Base-by-base conservation (phyloP, 30 jellyfish, hydroid and myxozoan genomes). In the Turritopsis rubra region DNA sequence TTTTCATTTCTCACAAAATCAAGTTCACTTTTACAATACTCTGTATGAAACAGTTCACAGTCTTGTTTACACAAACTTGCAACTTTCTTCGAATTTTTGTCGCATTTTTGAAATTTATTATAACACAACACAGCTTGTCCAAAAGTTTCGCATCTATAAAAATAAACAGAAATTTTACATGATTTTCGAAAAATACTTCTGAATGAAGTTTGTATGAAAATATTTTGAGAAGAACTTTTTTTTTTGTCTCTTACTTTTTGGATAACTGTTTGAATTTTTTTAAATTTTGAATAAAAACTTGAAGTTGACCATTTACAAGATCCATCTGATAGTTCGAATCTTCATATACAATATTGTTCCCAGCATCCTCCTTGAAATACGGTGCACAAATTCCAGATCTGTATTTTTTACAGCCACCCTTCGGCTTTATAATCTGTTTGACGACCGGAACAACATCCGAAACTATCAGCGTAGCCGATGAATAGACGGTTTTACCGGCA, bases 61-160 rank as follows among this genome's bases (percentile, higher is more conserved):
- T 92, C 98, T 18, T 75, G 89, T n/a, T 88, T 86, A 73, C 98
- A 92, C 13, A 92, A 92, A 5, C 96, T 93, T 16, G 96, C 79
- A n/a, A 79, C 91, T 18, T 91, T 90, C 4, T 86, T 27, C 19
- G 7, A 9, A 53, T 83, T 71, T 21, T 86, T 29, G 54, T 78
- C 78, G 88, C 98, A 92, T 25, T 94, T 77, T 85, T 85, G 81
- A 89, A 88, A 93, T 54, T 83, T 91, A 79, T 93, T 81, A 70
- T 74, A 81, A 79, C 99, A 93, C 89, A 93, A 84, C 0, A 93
- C 95, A 1, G 96, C 96, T 28, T 84, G 87, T 54, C 99, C 88
- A 73, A 85, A 79, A 23, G 85, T 96, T 60, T 89, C 77, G 54
- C 99, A 93, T 65, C 99, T 91, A 68, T 25, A 85, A 83, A 4